Evolutionary conservation across 1,140 invertebrate genomes (phyloP).

Genomic region (Drosophila nannoptera): DNA sequence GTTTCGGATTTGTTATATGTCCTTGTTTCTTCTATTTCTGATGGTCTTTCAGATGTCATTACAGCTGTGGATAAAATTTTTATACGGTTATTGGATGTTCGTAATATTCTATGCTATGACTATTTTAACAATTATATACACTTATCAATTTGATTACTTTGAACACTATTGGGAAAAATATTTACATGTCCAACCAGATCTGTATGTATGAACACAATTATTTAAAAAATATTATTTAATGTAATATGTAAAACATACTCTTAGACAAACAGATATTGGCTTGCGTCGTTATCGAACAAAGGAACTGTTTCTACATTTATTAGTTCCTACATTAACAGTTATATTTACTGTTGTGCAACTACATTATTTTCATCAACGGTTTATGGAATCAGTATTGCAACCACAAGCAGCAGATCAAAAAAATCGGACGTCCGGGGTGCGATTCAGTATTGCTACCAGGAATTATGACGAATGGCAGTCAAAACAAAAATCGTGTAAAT

Average conservation of each 20-base stretch:
- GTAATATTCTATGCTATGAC: conserved; percentile 98
- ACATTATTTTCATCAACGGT: conserved; percentile 93
- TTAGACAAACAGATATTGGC: conserved; percentile 94
- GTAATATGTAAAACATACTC: conserved; percentile 55
- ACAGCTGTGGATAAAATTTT: conserved; percentile 92
- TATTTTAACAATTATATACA: conserved; percentile 96
- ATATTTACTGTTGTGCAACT: conserved; percentile 98
- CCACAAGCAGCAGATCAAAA: conserved; percentile 21
- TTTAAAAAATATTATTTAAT: too few relatives aligned
- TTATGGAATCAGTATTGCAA: conserved; percentile 58
- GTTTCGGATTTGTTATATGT: conserved; percentile 98
- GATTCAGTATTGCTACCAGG: background rate
- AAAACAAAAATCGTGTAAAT: conserved; percentile 35
- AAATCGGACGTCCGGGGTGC: background rate
- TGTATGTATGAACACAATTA: conserved; percentile 83
- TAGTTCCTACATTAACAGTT: conserved; percentile 94
- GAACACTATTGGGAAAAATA: conserved; percentile 90
- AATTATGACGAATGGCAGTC: background rate
- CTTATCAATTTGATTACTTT: conserved; percentile 97
- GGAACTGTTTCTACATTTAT: conserved; percentile 91
- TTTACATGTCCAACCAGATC: conserved; percentile 84
- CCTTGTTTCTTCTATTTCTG: conserved; percentile 94
- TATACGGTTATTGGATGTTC: conserved; percentile 97
- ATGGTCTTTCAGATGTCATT: conserved; percentile 97
- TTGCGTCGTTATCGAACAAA: conserved; percentile 92